phyloP scores from a whole-genome alignment of 2,797 vertebrate species.

The Prionace glauca region DNA sequence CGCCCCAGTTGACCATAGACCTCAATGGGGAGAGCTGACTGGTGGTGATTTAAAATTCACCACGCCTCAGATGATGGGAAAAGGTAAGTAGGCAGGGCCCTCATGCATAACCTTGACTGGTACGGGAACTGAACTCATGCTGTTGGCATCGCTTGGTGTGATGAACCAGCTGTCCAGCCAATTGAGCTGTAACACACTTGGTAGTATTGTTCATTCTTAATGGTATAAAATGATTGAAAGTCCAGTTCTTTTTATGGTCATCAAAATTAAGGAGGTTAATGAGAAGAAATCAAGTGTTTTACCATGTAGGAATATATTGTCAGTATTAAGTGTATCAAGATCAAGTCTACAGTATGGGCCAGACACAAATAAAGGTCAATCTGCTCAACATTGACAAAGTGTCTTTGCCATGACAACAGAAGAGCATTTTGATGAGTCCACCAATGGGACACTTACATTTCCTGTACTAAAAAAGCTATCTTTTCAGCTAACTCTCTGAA shows the following conservation, averaged over 20 bases:
- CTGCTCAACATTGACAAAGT: not conserved
- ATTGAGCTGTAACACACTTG: not conserved
- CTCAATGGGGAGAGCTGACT: no score
- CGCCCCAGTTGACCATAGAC: no score
- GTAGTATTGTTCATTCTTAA: not conserved
- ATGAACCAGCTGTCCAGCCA: no score
- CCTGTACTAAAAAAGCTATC: not conserved
- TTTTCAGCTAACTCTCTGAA: not conserved
- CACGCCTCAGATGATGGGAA: no score
- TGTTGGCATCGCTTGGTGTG: no score
- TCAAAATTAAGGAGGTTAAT: not conserved
- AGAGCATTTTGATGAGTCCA: not conserved
- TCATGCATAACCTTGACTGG: no score
- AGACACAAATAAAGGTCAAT: not conserved
- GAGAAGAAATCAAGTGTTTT: not conserved
- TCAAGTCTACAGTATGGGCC: not conserved
- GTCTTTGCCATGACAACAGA: not conserved
- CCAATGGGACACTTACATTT: not conserved
- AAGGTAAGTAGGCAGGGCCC: no score
- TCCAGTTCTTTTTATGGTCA: not conserved
- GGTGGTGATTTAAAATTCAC: no score
- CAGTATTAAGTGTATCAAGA: not conserved
- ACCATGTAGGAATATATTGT: not conserved
- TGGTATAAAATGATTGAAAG: not conserved
- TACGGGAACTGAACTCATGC: no score